Evolutionary conservation across 2,797 vertebrate species (phyloP), one percentile per base, ranked within the genome.

Genomic region (Harpagifer antarcticus): DNA sequence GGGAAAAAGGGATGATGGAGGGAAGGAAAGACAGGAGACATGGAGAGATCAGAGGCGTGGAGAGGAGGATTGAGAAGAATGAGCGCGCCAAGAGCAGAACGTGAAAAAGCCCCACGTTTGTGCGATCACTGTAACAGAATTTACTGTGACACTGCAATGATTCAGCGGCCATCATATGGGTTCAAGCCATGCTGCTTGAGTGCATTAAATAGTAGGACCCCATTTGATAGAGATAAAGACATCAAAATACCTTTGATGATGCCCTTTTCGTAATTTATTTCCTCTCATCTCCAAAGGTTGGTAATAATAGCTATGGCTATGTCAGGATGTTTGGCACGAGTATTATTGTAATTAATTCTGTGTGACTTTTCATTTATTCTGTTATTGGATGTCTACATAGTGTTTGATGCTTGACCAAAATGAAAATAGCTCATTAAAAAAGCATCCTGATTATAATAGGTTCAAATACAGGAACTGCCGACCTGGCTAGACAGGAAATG

Each of bases 401-500:
- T 45, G 76, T 85, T 86, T 74, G 87, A 88, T 83, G 84, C 65
- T 37, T 81, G 84, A 88, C 74, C 74, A 81, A 92, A 93, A 94
- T 93, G 86, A 93, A 94, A 90, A 83, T 81, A 76, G 73, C 90
- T 95, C 90, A 94, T 95, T 94, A 94, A 91, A 91, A 83, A 88
- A 82, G 89, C 78, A 82, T 86, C 40, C 67, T 79, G 81, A 85
- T 91, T 89, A 91, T 93, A 91, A 92, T 82, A 72, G 78, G 89
- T 73, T 86, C 79, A 86, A 91, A 92, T 86, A 88, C 86, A 88
- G 89, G 91, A 94, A 94, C 90, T 90, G 94, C 93, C 87, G 90
- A 94, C 92, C 91, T 90, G 92, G 93, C 94, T 92, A 93, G 91
- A 93, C 92, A 92, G 92, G 92, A 94, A 93, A 91, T 93, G 89